Evolutionary conservation across 2,888 invertebrate species (phyloP).

Genomic region (Phaedon cochleariae): DNA sequence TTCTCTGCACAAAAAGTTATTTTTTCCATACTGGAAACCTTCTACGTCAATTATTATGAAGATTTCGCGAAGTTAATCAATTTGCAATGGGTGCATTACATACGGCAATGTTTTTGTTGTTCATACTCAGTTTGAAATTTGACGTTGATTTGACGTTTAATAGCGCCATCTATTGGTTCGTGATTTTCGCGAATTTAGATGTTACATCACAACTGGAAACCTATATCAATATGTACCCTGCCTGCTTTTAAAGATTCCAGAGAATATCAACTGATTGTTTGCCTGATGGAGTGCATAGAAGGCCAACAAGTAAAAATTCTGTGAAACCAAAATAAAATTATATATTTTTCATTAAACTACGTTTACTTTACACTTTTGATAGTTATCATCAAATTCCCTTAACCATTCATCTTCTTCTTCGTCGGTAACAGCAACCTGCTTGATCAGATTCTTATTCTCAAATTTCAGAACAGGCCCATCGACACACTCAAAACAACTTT

Average conservation of each 20-base stretch:
- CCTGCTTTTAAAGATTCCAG: conserved; percentile 93
- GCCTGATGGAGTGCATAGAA: conserved; percentile 85
- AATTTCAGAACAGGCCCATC: conserved; percentile 42
- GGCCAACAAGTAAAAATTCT: no score
- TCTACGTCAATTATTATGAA: no score
- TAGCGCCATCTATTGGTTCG: no score
- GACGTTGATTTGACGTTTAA: no score
- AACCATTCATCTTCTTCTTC: conserved; percentile 41
- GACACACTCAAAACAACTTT: conserved; percentile 48
- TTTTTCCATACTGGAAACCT: no score
- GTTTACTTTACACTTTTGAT: conserved; percentile 14
- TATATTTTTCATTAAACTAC: conserved; percentile 1
- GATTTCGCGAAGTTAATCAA: no score
- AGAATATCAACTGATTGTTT: conserved; percentile 87
- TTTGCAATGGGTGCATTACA: no score
- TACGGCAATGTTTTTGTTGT: no score
- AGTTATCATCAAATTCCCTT: conserved; percentile 29
- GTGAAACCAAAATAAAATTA: conserved; percentile 10
- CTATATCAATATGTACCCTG: conserved; percentile 88
- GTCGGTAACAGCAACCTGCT: conserved; percentile 28
- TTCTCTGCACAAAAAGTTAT: no score
- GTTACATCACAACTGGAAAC: conserved; percentile 91
- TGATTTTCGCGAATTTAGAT: conserved; percentile 87
- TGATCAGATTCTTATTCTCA: conserved; percentile 25
- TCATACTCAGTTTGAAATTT: no score